These are phyloP conservation scores for Synodontis membranacea DNA, from an alignment of 2,113 vertebrate genomes.

Conservation along the genomic window DNA sequence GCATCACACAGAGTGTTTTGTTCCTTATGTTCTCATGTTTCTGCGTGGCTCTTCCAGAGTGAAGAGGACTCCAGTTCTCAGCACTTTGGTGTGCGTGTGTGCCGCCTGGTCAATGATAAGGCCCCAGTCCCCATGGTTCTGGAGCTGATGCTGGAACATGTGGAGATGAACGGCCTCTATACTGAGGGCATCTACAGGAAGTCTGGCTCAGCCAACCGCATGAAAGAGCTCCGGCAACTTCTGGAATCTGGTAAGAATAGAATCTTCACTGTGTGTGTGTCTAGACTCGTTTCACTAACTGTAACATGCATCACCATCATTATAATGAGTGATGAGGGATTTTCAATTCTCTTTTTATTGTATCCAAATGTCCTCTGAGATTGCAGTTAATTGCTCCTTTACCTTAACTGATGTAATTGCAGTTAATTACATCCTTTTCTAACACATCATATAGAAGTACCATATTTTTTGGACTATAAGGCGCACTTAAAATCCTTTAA, in stretches of 20 bases:
- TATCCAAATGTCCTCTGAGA: not conserved
- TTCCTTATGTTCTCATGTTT: not conserved
- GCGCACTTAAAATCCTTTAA: no score
- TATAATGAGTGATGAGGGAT: not conserved
- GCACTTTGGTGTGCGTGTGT: conserved; percentile 86
- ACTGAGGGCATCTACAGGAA: conserved; percentile 97
- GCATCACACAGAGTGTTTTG: not conserved
- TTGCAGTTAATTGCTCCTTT: not conserved
- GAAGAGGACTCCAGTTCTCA: conserved; percentile 75
- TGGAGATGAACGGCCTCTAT: conserved; percentile 96
- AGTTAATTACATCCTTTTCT: not conserved
- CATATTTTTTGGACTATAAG: no score
- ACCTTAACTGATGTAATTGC: no score
- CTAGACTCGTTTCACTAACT: not conserved
- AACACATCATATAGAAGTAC: not conserved
- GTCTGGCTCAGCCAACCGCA: conserved; percentile 91
- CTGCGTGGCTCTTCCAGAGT: conserved; percentile 57
- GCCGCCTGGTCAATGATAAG: conserved; percentile 80
- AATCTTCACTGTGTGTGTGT: not conserved
- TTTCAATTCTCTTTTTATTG: not conserved
- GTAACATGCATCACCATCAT: not conserved
- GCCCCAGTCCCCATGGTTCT: conserved; percentile 86
- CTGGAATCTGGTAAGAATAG: conserved; percentile 80
- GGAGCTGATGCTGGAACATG: conserved; percentile 91
- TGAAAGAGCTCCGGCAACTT: conserved; percentile 87